Base-by-base conservation (phyloP, 2,113 vertebrate genomes). In the Eulemur rufifrons region DNA sequence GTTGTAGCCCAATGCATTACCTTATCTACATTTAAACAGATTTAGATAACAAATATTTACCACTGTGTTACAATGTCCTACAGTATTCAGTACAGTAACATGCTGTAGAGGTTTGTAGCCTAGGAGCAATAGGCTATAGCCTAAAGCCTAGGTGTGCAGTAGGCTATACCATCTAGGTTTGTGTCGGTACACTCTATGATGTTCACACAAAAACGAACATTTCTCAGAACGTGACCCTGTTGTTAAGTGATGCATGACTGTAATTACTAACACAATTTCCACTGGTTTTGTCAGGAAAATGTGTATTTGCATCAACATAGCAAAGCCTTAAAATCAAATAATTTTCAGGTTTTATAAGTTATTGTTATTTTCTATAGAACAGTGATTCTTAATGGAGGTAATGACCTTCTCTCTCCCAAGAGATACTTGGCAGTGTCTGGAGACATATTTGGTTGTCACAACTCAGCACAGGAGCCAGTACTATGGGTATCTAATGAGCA, bases 221-320 rank as follows among this genome's bases (percentile, higher is more conserved):
- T 76, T 17, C 27, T 76, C 42, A 47, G 45, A 18, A 32, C 1
- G 3, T 47, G 32, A 29, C 27, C 14, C 27, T 29, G 4, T 32
- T 15, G 45, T 76, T 18, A 76, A 47, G 27, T 27, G 45, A 32
- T 47, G 42, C 15, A 18, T 47, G 27, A 47, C 14, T 47, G 27
- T 56, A 95, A 80, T 85, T 73, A 61, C 29, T 74, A 76, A 87
- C 23, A 77, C 54, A 54, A 32, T 12, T 47, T 74, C 32, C 6
- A 32, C 25, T 39, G 47, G 8, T 88, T 96, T 90, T 73, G 8
- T 74, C 25, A 91, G 66, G 7, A 64, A 94, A 89, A 95, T 34
- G 27, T 78, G 8, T 54, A 45, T 76, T 80, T 91, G 32, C 11
- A 56, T 23, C 14, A 69, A 76, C 18, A 74, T 2, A 91, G 34